A percentile compares a stretch with the other conserved stretches of the same genome.
These are phyloP conservation scores for Apomyelois bistriatella DNA, from an alignment of 2,888 invertebrate genomes.

Conservation along the genomic window DNA sequence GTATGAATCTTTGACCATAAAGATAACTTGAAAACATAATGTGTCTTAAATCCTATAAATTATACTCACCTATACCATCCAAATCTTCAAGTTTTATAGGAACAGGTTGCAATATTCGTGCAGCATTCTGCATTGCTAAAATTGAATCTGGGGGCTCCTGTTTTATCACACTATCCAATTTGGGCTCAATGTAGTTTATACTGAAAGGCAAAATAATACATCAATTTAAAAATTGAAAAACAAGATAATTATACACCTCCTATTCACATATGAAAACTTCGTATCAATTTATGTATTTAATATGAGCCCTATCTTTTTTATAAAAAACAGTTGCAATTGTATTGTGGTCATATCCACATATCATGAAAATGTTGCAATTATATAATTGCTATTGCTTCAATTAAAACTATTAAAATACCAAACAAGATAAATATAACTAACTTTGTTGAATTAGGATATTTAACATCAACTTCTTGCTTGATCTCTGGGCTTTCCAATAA, in stretches of 20 bases:
- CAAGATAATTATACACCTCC: too few species aligned
- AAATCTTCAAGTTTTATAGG: constrained; percentile 73
- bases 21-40: too few species aligned
- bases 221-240: too few species aligned
- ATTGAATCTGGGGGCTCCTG: constrained; percentile 57
- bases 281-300: too few species aligned
- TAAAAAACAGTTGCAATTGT: too few species aligned
- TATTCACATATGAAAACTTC: too few species aligned
- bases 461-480: constrained; percentile 60
- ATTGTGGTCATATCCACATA: too few species aligned
- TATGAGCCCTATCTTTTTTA: too few species aligned
- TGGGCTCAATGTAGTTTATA: constrained; percentile 46
- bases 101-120: constrained; percentile 53
- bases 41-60: too few species aligned
- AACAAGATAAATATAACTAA: constrained; percentile 34
- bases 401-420: neutral
- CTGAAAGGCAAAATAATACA: constrained; percentile 29
- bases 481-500: constrained; percentile 51
- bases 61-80: constrained; percentile 72
- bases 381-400: too few species aligned
- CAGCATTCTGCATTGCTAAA: constrained; percentile 37
- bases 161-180: constrained; percentile 53
- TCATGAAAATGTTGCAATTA: too few species aligned
- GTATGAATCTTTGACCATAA: too few species aligned
- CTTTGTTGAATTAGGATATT: constrained; percentile 46